Base-by-base conservation (phyloP, 2,888 invertebrate genomes). In the Hybos culiciformis region DNA sequence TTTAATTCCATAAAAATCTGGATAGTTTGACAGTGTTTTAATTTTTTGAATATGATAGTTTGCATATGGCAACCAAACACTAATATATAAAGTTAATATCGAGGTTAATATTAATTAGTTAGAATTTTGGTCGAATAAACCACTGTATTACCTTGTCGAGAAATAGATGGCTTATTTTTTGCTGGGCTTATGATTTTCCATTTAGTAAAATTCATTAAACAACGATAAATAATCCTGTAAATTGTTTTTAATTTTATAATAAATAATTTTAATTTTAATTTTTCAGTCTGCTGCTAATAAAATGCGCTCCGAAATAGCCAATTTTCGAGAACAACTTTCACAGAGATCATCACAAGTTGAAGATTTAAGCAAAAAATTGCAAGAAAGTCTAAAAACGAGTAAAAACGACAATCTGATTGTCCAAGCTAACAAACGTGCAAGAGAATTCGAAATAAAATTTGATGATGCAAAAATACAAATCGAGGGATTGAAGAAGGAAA, bases 351-450 rank as follows among this genome's bases (percentile, higher is more conserved):
- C 69, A 44, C 71, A 75, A 47, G 74, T 80, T 46, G 81, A 82
- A 54, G 81, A 83, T 50, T 63, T 84, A 1, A 74, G 73, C 39
- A 78, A 74, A 50, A 83, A 80, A 65, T 66, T 84, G 4, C 77
- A 80, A 63, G 62, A 70, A 29, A 75, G 77, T 4, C 70, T 78
- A 46, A 68, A 73, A 21, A 76, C 75, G 9, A 71, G 68, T 42
- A 67, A 68, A 44, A 53, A 58, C 18, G 75, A 76, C 55, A 73
- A 72, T 45, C 69, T 74, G 3, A 70, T 71, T 46, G 75, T 76
- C 44, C 71, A 74, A 12, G 75, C 81, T 20, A 76, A 69, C 50
- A 73, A 79, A 50, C 77, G 73, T 63, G 70, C 80, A 20, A 77
- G 78, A 46, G 81, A 83, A 53, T 63, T 83, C 14, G 83, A 85